Evolutionary conservation across 2,888 invertebrate species (phyloP).

Genomic region (Pachliopta kotzebuea): DNA sequence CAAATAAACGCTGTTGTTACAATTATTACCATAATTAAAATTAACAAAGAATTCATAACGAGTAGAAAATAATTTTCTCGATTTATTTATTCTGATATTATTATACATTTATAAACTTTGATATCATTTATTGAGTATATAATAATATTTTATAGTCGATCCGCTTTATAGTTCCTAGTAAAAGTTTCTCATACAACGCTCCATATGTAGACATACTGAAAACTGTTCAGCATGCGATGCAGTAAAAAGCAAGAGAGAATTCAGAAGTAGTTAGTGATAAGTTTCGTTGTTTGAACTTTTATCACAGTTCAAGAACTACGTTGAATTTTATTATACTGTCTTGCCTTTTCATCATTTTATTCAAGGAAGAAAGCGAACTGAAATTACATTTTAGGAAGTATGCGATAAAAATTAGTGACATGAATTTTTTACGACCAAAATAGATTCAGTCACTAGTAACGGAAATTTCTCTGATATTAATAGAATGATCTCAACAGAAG

Average conservation of each 20-base stretch:
- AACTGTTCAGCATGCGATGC: conserved; percentile 15
- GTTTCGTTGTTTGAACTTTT: conserved; percentile 58
- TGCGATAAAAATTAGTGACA: no score
- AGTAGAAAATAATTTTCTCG: no score
- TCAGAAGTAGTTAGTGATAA: conserved; percentile 59
- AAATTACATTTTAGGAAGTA: no score
- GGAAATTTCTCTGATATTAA: no score
- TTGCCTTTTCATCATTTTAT: background rate
- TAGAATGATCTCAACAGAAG: no score
- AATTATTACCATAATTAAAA: no score
- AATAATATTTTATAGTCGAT: background rate
- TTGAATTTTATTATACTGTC: conserved; percentile 21
- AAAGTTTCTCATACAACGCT: background rate
- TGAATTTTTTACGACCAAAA: no score
- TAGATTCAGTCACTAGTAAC: no score
- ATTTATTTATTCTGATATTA: background rate
- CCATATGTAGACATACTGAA: conserved; percentile 13
- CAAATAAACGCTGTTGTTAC: no score
- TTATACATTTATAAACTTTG: background rate
- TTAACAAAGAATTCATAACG: no score
- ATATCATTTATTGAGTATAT: background rate
- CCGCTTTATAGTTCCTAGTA: background rate
- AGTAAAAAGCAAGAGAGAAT: conserved; percentile 38
- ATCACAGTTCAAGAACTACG: conserved; percentile 40
- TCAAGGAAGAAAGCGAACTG: background rate